Base-by-base conservation (phyloP, 1,140 invertebrate species). In the Contarinia nasturtii region DNA sequence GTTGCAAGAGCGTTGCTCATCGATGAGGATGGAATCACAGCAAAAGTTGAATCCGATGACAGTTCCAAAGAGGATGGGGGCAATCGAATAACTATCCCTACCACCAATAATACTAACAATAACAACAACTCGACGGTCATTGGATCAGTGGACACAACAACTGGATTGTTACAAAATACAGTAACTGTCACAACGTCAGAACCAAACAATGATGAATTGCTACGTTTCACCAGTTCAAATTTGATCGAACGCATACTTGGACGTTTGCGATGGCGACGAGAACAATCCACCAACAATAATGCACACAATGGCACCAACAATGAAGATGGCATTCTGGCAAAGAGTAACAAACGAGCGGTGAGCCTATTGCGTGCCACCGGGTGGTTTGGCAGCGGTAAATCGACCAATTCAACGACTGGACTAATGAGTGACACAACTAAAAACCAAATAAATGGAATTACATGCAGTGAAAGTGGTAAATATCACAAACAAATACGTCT, bases 381-480 rank as follows among this genome's bases (percentile, higher is more conserved):
- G 2, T 27, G 20, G 22, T 44, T 44, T 44, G 43, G 43, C 22
- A 44, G 43, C 22, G 43, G 43, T 7, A 44, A 44, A 19, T 44
- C 43, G 7, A 44, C 22, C 21, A 27, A 22, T 7, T 44, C 43
- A 15, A 44, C 19, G 4, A 44, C 43, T 3, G 43, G 43, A 22
- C 18, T 44, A 4, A 11, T 44, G 11, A 21, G 22, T n/a, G 36
- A 14, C 12, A 27, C 27, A 3, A 27, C 27, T 10, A 43, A 43
- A 18, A 44, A 14, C 7, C 43, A 44, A 7, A 2, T 22, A 8
- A 44, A 11, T 44, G 43, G 43, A 27, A 44, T 44, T 7, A 44
- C 43, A 22, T 44, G 43, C 17, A 33, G 12, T 17, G 43, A 44
- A 7, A 21, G 43, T 44, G 43, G 43, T 44, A 44, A 44, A 44